These are phyloP conservation scores for Pan troglodytes DNA, from an alignment of 2,113 vertebrate genomes.

Conservation along the genomic window NHGRI_mPanTro3-v2.1_pri NC_072419.2:58090501-58091000, in stretches of 20 bases:
- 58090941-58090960: not conserved
- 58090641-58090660: too few relatives aligned
- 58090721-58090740: too few relatives aligned
- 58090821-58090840: not conserved
- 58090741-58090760: too few relatives aligned
- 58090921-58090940: not conserved
- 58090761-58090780: too few relatives aligned
- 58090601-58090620: too few relatives aligned
- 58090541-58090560: too few relatives aligned
- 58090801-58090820: not conserved
- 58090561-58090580: too few relatives aligned
- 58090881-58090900: not conserved
- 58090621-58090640: too few relatives aligned
- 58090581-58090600: too few relatives aligned
- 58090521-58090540: not conserved
- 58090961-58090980: not conserved
- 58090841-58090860: not conserved
- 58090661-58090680: too few relatives aligned
- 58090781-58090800: not conserved
- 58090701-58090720: too few relatives aligned
- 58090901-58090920: rapidly evolving
- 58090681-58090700: too few relatives aligned
- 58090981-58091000: not conserved
- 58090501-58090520: not conserved
- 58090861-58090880: not conserved